These are phyloP conservation scores for Lipotes vexillifer DNA, from an alignment of 2,113 vertebrate species.

Conservation along the genomic window DNA sequence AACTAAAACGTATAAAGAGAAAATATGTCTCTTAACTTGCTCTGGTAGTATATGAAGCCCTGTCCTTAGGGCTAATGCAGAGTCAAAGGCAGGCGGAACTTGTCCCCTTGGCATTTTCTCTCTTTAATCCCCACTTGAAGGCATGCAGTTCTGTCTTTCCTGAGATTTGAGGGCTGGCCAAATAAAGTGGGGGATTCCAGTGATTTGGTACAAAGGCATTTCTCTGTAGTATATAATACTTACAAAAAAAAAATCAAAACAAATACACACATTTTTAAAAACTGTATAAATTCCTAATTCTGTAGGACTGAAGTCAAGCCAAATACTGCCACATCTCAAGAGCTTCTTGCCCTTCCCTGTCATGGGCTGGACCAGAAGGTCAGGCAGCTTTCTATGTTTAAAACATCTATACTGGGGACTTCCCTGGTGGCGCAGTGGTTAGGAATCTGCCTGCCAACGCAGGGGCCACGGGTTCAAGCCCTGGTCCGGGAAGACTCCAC, in stretches of 20 bases:
- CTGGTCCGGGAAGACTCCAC: too few species aligned
- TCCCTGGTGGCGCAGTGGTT: too few species aligned
- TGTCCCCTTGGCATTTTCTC: not conserved
- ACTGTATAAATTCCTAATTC: not conserved
- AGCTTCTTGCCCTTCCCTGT: not conserved
- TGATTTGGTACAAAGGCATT: not conserved
- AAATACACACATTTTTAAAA: not conserved
- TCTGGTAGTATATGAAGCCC: not conserved
- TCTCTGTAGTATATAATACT: not conserved
- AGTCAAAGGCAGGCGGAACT: not conserved
- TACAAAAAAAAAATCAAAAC: not conserved
- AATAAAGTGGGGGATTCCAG: not conserved
- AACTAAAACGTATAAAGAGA: not conserved
- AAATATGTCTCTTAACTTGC: not conserved
- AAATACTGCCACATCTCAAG: not conserved
- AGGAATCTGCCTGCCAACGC: too few species aligned
- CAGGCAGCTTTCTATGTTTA: not conserved
- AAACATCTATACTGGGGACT: not conserved
- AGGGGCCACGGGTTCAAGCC: too few species aligned
- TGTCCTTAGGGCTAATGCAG: not conserved
- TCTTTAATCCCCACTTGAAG: not conserved
- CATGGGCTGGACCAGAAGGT: not conserved
- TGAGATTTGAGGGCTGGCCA: not conserved
- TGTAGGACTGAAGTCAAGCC: not conserved
- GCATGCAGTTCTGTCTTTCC: not conserved